Conservation (phyloP, 2,888 invertebrate genomes). For the Leucozona laternaria region DNA sequence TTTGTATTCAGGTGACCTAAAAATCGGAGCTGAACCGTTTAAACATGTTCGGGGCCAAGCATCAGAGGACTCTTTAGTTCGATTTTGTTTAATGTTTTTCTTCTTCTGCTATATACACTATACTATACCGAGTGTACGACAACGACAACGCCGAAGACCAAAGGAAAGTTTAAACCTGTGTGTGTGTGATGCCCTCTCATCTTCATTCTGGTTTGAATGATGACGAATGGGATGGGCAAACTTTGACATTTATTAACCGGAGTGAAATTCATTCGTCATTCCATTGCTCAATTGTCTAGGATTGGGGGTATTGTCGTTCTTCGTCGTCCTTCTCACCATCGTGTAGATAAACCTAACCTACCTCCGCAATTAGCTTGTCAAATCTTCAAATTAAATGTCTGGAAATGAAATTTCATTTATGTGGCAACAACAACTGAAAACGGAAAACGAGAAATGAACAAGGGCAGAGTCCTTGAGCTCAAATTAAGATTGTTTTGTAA, state of each 20-base stretch:
- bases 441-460: slow-evolving; percentile 26
- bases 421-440: slow-evolving; percentile 19
- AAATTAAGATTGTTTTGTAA: slow-evolving; percentile 70
- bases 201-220: slow-evolving; percentile 23
- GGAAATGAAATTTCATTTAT: slow-evolving; percentile 70
- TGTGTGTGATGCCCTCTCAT: slow-evolving; percentile 10
- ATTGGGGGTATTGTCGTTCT: slow-evolving; percentile 1
- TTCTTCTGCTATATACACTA: neutral
- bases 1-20: slow-evolving; percentile 76
- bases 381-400: slow-evolving; percentile 73
- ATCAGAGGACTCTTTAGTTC: slow-evolving; percentile 41
- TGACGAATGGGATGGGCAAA: slow-evolving; percentile 65
- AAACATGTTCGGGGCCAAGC: slow-evolving; percentile 55
- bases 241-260: slow-evolving; percentile 67
- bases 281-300: slow-evolving; percentile 34
- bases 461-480: slow-evolving; percentile 56
- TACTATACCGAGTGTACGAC: neutral
- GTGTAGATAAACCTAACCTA: neutral
- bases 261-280: slow-evolving; percentile 53
- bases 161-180: slow-evolving; percentile 45
- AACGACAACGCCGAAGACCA: neutral
- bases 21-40: slow-evolving; percentile 64
- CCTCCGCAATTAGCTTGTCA: slow-evolving; percentile 70
- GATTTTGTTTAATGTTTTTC: slow-evolving; percentile 43
- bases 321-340: neutral